A percentile compares a stretch with the other conserved stretches of the same genome.
phyloP scores from a whole-genome alignment of 2,113 vertebrate species.

The Myotis yumanensis region DNA sequence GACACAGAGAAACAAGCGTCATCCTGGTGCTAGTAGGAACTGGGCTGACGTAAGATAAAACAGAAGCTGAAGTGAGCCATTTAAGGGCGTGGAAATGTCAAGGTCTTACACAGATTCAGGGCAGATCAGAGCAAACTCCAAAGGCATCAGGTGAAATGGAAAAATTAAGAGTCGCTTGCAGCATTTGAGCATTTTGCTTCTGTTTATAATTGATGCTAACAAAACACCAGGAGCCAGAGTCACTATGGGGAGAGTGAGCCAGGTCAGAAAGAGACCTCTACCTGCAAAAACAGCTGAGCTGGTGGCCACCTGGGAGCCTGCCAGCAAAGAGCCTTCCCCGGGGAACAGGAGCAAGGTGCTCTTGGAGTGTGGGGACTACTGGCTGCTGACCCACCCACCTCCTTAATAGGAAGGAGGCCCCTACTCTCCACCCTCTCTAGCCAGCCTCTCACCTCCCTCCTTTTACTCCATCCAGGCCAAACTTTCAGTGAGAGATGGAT shows the following conservation, averaged over 20 bases:
- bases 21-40: background rate
- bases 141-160: background rate
- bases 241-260: background rate
- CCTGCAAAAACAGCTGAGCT: background rate
- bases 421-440: background rate
- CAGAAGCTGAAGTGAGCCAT: background rate
- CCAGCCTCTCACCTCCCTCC: background rate
- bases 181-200: background rate
- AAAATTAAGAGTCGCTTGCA: background rate
- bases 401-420: background rate
- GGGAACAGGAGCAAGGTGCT: background rate
- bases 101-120: background rate
- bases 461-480: background rate
- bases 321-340: background rate
- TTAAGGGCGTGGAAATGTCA: background rate
- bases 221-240: background rate
- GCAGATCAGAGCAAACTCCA: background rate
- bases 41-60: background rate
- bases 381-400: background rate
- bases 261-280: background rate
- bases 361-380: accelerated
- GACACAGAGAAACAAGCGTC: background rate
- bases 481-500: background rate
- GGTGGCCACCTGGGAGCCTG: background rate
- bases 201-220: slow-evolving; percentile 52